A percentile compares a stretch with the other conserved stretches of the same genome.
Conservation (phyloP, 2,113 vertebrate genomes). For the Vombatus ursinus region DNA sequence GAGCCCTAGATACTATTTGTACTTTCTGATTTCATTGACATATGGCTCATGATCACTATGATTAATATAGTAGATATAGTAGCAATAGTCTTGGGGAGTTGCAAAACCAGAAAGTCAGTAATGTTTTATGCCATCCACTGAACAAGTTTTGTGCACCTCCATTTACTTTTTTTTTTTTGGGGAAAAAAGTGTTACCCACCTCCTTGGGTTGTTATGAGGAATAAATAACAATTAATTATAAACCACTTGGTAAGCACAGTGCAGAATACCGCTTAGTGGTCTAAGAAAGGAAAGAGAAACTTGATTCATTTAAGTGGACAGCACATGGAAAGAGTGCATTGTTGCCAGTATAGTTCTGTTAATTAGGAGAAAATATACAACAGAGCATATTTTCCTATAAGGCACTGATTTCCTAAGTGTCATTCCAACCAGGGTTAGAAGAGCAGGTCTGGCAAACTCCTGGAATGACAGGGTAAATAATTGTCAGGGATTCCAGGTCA, state of each 20-base stretch:
- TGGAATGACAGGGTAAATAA: background rate
- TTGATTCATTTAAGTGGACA: background rate
- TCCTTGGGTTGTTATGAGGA: constrained; percentile 58
- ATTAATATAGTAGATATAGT: constrained; percentile 36
- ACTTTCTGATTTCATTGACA: constrained; percentile 49
- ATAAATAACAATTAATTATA: constrained; percentile 36
- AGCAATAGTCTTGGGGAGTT: constrained; percentile 45
- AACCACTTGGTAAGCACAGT: background rate
- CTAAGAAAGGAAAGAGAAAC: background rate
- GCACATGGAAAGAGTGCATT: background rate
- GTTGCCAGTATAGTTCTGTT: background rate
- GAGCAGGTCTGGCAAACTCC: background rate
- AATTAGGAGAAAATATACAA: background rate
- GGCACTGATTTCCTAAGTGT: background rate
- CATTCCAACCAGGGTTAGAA: background rate
- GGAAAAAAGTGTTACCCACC: constrained; percentile 47
- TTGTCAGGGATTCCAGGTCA: background rate
- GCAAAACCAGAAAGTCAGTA: constrained; percentile 14
- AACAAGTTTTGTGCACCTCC: constrained; percentile 10
- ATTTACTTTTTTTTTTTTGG: constrained; percentile 55
- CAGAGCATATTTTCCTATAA: background rate
- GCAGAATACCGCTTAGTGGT: constrained; percentile 29
- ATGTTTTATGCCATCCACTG: constrained; percentile 7
- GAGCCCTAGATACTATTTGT: background rate
- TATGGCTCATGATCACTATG: constrained; percentile 1